phyloP scores from a whole-genome alignment of 30 jellyfish, hydroid and myxozoan genomes.

The Morbakka virulenta region DNA sequence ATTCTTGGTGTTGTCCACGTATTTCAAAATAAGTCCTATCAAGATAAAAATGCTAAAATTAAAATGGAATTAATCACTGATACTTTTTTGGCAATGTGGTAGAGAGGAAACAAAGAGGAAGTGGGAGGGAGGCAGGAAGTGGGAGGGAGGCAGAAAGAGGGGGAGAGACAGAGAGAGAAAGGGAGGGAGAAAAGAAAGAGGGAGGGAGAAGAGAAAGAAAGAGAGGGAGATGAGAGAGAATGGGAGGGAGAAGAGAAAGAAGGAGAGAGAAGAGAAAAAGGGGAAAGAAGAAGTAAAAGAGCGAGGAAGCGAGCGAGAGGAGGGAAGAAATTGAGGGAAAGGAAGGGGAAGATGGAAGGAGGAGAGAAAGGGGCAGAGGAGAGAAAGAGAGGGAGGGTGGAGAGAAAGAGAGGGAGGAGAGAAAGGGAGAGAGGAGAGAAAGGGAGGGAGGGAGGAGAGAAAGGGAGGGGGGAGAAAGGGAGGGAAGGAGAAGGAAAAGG shows the following conservation, averaged over 20 bases:
- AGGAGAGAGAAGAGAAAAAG: slow-evolving; percentile 18
- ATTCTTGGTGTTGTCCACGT: not conserved
- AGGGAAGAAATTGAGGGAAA: not conserved
- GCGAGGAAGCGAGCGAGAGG: slow-evolving; percentile 36
- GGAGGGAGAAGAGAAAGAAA: no score
- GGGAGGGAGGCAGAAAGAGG: no score
- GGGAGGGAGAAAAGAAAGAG: not conserved
- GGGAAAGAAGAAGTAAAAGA: slow-evolving; percentile 26
- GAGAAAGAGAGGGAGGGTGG: slow-evolving; percentile 25
- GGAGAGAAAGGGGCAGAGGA: slow-evolving; percentile 19
- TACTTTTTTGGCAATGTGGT: no score
- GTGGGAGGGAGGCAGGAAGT: no score
- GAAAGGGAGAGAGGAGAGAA: slow-evolving; percentile 21
- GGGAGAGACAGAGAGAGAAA: slow-evolving; percentile 16
- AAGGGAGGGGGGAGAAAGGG: not conserved
- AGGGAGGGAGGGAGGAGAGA: slow-evolving; percentile 1
- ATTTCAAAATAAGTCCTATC: not conserved
- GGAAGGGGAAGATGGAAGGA: slow-evolving; percentile 38
- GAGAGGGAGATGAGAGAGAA: no score
- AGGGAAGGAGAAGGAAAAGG: no score
- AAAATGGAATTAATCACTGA: no score
- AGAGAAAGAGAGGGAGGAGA: slow-evolving; percentile 38
- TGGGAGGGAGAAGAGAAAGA: no score
- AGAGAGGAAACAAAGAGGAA: no score
- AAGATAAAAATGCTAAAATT: not conserved